Evolutionary conservation across 2,797 vertebrate species (phyloP), one percentile per base, ranked within the genome.

Genomic region (Holocentrus rufus): DNA sequence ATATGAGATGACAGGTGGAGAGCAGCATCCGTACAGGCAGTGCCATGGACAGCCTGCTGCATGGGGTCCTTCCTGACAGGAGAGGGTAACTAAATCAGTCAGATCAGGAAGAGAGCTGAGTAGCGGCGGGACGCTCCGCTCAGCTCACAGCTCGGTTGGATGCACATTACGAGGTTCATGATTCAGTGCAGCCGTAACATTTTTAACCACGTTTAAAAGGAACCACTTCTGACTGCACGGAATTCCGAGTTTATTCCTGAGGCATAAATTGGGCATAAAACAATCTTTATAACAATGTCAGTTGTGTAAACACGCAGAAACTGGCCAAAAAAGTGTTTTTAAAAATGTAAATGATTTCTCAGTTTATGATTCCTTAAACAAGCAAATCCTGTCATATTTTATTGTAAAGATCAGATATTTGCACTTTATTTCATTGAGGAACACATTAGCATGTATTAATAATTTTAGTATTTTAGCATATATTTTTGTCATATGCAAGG

Each of bases 1-100:
- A 85, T 80, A 72, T 74, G 83, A 87, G 85, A 81, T 88, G 84
- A 90, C 90, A 92, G 87, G 88, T 90, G 79, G 80, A 89, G 85
- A 83, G 71, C 61, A 56, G 75, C 36, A 60, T 62, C 56, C 62
- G 63, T 65, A 31, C 89, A 85, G 87, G 83, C 87, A 72, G 76
- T 4, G 1, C 27, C 69, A 69, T 0, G 64, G 88, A 68, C 85
- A 83, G 53, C 71, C 79, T 23, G 10, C 60, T 62, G 53, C 18
- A 57, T 17, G 72, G 65, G 63, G 65, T 62, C 69, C 69, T 55
- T 75, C 56, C 25, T 56, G 55, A 50, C 22, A 13, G 61, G 54
- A 44, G 61, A 9, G 42, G 34, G 53, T 52, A 47, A 52, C 75
- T 36, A 25, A 61, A 46, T 34, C 23, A 15, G 11, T 58, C 55